Conservation (phyloP, 2,888 invertebrate genomes). For the Caenorhabditis angaria region DNA sequence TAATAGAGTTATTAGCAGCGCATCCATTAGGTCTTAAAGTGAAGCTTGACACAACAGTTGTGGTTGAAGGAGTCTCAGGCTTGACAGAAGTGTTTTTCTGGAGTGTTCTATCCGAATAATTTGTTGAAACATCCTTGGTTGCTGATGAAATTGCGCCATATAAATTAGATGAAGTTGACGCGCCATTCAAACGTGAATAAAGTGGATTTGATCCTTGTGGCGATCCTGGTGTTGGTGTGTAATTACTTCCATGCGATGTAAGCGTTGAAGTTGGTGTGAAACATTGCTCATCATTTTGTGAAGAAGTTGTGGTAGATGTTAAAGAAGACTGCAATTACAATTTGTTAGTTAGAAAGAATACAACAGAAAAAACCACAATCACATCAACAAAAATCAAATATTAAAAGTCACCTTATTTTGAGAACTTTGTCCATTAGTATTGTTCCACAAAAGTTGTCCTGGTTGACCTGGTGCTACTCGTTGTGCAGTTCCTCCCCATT, state of each 20-base stretch:
- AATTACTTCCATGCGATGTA: conserved; percentile 56
- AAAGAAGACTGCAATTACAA: conserved; percentile 41
- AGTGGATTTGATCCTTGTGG: conserved; percentile 43
- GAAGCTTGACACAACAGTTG: conserved; percentile 44
- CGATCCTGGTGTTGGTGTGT: conserved; percentile 60
- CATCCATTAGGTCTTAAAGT: conserved; percentile 28
- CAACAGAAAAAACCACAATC: conserved; percentile 2
- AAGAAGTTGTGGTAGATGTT: conserved; percentile 49
- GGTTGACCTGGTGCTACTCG: conserved; percentile 54
- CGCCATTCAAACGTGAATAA: conserved; percentile 36
- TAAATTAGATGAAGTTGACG: conserved; percentile 35
- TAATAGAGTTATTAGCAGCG: conserved; percentile 26
- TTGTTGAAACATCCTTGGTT: conserved; percentile 15
- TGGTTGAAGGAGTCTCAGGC: conserved; percentile 33
- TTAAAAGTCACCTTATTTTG: conserved; percentile 44
- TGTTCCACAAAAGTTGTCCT: conserved; percentile 52
- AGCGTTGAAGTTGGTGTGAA: conserved; percentile 63
- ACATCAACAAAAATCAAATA: conserved; percentile 17
- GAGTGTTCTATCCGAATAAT: conserved; percentile 54
- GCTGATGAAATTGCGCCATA: conserved; percentile 26
- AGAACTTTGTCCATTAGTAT: conserved; percentile 31
- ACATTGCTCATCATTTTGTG: conserved; percentile 59
- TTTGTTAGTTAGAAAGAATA: background rate
- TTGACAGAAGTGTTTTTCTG: conserved; percentile 44
- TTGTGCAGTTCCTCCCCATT: conserved; percentile 42